A percentile compares a stretch with the other conserved stretches of the same genome.
Conservation (phyloP, 2,113 vertebrate species). For the Cyrtonyx montezumae region DNA sequence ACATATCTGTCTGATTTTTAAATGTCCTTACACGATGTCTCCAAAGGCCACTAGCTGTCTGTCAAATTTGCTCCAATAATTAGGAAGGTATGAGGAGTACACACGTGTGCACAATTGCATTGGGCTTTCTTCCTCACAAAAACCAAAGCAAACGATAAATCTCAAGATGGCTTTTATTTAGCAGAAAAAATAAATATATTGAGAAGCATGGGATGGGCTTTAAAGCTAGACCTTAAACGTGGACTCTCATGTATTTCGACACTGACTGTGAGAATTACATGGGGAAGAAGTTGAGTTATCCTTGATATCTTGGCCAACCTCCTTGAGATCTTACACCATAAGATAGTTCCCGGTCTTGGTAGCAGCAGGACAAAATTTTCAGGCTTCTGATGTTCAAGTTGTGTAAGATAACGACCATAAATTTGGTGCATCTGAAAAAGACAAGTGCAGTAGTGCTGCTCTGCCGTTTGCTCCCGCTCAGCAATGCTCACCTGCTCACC, state of each 20-base stretch:
- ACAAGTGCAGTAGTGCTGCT: background rate
- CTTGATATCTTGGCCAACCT: accelerated
- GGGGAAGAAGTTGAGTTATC: background rate
- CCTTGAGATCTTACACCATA: background rate
- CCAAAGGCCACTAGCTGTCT: background rate
- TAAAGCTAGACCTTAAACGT: background rate
- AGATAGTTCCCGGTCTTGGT: background rate
- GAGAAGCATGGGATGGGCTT: background rate
- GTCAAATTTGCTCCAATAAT: background rate
- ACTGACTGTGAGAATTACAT: background rate
- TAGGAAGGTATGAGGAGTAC: background rate
- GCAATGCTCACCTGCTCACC: background rate
- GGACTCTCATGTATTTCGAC: background rate
- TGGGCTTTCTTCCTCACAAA: background rate
- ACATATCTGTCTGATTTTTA: background rate
- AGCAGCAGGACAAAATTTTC: background rate
- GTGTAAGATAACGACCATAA: background rate
- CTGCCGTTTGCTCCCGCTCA: background rate
- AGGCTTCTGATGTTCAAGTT: background rate
- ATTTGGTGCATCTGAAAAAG: background rate
- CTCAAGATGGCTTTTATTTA: background rate
- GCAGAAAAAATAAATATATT: background rate
- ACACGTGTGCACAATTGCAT: background rate
- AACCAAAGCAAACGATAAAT: background rate
- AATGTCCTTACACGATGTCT: background rate